A percentile compares a stretch with the other conserved stretches of the same genome.
Evolutionary conservation across 2,888 invertebrate species (phyloP).

Genomic region (Rhabditoides inermis): DNA sequence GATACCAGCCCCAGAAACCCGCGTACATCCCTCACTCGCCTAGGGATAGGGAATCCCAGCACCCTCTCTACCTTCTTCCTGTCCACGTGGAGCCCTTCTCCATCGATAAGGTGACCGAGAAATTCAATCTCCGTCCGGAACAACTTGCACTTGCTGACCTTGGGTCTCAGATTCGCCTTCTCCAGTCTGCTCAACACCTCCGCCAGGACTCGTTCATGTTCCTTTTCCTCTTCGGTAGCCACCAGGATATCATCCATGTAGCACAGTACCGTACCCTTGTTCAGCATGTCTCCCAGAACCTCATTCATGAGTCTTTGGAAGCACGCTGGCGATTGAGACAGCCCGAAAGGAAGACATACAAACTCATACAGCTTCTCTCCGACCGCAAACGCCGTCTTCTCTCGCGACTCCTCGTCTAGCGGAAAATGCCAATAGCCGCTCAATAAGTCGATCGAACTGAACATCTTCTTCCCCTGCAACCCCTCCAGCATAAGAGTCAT

Average conservation of each 20-base stretch:
- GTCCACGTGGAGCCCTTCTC: background rate
- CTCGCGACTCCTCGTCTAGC: constrained; percentile 10
- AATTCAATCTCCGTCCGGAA: background rate
- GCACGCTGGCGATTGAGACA: constrained; percentile 24
- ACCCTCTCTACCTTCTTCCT: constrained; percentile 5
- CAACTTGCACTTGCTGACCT: constrained; percentile 4
- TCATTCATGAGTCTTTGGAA: constrained; percentile 27
- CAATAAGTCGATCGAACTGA: constrained; percentile 14
- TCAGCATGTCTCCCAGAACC: constrained; percentile 7
- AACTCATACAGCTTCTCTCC: constrained; percentile 23
- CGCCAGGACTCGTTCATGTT: background rate
- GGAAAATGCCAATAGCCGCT: constrained; percentile 24
- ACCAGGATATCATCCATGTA: constrained; percentile 22
- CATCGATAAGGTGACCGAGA: constrained; percentile 6
- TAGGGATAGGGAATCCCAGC: constrained; percentile 3
- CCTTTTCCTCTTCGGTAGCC: background rate
- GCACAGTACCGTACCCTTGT: constrained; percentile 1
- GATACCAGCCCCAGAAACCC: constrained; percentile 16
- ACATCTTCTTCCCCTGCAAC: constrained; percentile 6
- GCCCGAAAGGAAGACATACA: constrained; percentile 26
- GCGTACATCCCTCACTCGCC: constrained; percentile 4
- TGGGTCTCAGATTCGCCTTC: background rate
- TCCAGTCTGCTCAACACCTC: background rate
- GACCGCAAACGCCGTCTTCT: constrained; percentile 25
- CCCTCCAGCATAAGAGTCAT: constrained; percentile 9